Evolutionary conservation across 2,113 vertebrate species (phyloP).

Genomic region (Anhinga anhinga): DNA sequence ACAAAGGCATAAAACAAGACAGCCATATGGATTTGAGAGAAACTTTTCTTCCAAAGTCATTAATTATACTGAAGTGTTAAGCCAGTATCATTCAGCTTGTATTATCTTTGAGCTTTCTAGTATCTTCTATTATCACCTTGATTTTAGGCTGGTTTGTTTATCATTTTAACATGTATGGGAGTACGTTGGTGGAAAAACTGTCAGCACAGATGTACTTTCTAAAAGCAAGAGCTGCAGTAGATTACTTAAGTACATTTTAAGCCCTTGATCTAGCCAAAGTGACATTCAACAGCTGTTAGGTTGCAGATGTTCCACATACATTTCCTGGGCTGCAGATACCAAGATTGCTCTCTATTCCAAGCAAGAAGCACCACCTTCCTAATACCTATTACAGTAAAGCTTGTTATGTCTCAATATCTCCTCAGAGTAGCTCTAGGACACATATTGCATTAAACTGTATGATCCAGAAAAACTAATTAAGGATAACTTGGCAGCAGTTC

Average conservation of each 20-base stretch:
- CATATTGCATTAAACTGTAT: neutral
- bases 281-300: conserved; percentile 44
- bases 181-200: neutral
- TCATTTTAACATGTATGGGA: neutral
- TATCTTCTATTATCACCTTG: conserved; percentile 23
- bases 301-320: conserved; percentile 16
- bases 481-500: conserved; percentile 23
- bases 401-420: neutral
- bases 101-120: conserved; percentile 8
- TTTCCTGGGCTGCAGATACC: conserved; percentile 35
- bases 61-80: neutral
- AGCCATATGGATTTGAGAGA: neutral
- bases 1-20: neutral
- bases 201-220: conserved; percentile 39
- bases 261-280: conserved; percentile 48
- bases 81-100: neutral
- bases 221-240: conserved; percentile 15
- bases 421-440: conserved; percentile 35
- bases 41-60: neutral
- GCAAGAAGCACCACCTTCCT: neutral
- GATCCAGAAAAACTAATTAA: conserved; percentile 45
- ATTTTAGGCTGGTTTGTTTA: conserved; percentile 46
- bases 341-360: neutral
- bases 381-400: neutral
- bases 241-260: conserved; percentile 28